phyloP scores from a whole-genome alignment of 2,888 invertebrate genomes.

The Philaethria dido region DNA sequence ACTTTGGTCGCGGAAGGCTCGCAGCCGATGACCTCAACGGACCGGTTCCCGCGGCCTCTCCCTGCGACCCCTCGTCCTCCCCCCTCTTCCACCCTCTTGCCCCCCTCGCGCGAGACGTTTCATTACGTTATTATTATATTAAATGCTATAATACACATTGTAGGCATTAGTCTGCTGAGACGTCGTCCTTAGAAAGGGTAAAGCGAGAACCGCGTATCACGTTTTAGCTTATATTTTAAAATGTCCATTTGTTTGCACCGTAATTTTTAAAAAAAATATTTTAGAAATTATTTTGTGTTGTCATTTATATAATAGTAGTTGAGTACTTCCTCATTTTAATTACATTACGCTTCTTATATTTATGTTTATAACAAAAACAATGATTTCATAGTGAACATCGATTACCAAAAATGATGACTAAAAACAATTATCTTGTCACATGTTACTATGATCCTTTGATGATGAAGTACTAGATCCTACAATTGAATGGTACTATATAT shows the following conservation, averaged over 20 bases:
- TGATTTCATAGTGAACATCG: too few relatives aligned
- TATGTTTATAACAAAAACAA: too few relatives aligned
- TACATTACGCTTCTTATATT: too few relatives aligned
- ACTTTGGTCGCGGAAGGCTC: slow-evolving; percentile 79
- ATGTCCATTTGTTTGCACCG: slow-evolving; percentile 58
- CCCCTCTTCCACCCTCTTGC: slow-evolving; percentile 55
- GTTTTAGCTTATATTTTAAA: slow-evolving; percentile 64
- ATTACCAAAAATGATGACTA: too few relatives aligned
- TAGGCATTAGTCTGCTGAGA: slow-evolving; percentile 77
- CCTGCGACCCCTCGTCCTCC: slow-evolving; percentile 49
- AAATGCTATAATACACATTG: slow-evolving; percentile 83
- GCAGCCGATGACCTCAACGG: slow-evolving; percentile 81
- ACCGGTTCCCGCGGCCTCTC: slow-evolving; percentile 74
- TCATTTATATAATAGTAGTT: too few relatives aligned
- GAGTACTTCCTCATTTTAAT: too few relatives aligned
- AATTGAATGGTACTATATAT: neutral
- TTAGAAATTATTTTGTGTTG: too few relatives aligned
- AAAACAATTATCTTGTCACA: too few relatives aligned
- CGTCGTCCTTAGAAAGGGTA: slow-evolving; percentile 70
- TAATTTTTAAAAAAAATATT: slow-evolving; percentile 65
- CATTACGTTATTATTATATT: slow-evolving; percentile 85
- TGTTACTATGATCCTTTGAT: neutral
- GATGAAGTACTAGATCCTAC: neutral
- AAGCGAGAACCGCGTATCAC: slow-evolving; percentile 61
- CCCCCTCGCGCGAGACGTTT: slow-evolving; percentile 74